phyloP scores from a whole-genome alignment of 64 coral and sea anemone genomes.

The Pocillopora verrucosa region DNA sequence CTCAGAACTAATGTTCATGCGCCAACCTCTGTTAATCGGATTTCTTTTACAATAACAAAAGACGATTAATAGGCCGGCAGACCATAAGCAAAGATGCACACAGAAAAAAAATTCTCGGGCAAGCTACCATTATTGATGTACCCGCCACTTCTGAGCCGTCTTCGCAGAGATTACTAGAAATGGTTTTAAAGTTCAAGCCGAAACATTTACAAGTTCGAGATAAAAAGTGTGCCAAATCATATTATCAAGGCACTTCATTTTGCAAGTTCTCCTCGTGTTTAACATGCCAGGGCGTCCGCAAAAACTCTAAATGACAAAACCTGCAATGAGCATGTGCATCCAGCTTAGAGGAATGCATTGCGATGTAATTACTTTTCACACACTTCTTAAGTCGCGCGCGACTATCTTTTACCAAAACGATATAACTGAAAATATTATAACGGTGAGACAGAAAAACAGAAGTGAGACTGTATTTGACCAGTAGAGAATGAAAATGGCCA shows the following conservation, averaged over 20 bases:
- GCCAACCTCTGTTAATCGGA: constrained; percentile 26
- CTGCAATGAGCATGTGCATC: too few species aligned
- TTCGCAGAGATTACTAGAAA: neutral
- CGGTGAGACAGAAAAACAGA: too few species aligned
- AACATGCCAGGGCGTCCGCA: too few species aligned
- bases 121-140: neutral
- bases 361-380: too few species aligned
- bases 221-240: neutral
- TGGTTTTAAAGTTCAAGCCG: neutral
- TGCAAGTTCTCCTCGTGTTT: neutral
- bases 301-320: too few species aligned
- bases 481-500: too few species aligned
- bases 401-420: too few species aligned
- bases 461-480: too few species aligned
- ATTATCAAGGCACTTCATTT: neutral
- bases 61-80: constrained; percentile 14
- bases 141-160: neutral
- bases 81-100: neutral
- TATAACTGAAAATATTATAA: too few species aligned
- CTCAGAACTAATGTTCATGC: neutral
- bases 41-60: constrained; percentile 13
- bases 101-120: neutral
- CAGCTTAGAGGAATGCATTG: too few species aligned
- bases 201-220: neutral
- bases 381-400: too few species aligned